Percentiles rank a stretch among this genome's conserved stretches.
Conservation (phyloP, 2,888 invertebrate genomes). For the Autographa gamma region DNA sequence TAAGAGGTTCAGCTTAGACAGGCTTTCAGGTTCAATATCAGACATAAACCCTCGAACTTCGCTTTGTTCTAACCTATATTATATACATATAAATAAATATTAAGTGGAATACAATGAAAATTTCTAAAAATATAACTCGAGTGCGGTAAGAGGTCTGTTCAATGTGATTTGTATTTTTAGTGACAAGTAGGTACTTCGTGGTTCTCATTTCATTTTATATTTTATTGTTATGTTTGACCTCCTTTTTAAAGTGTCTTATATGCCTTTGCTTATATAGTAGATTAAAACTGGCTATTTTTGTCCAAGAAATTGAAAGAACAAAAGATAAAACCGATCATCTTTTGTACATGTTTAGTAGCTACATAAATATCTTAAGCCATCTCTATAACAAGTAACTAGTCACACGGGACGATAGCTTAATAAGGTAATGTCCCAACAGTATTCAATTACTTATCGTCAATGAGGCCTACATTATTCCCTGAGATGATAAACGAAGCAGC, state of each 20-base stretch:
- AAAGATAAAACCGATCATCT: too few species aligned
- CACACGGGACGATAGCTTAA: background rate
- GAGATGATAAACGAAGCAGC: background rate
- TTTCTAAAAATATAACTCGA: background rate
- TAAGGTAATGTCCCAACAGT: constrained; percentile 3
- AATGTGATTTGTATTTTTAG: background rate
- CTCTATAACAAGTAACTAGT: background rate
- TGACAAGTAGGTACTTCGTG: background rate
- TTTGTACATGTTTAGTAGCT: background rate
- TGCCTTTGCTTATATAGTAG: too few species aligned
- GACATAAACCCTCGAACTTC: background rate
- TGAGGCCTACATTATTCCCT: background rate
- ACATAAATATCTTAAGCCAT: background rate
- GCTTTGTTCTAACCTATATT: background rate
- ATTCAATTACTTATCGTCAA: constrained; percentile 9
- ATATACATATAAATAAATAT: constrained; percentile 5
- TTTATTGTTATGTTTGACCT: too few species aligned
- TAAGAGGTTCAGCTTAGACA: background rate
- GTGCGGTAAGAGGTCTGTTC: background rate
- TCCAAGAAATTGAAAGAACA: too few species aligned
- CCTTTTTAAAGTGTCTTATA: too few species aligned
- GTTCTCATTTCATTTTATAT: background rate
- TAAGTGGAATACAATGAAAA: background rate
- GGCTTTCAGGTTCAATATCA: constrained; percentile 5
- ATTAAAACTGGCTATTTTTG: too few species aligned